phyloP scores from a whole-genome alignment of 2,888 invertebrate species.

The Spilarctia lutea region DNA sequence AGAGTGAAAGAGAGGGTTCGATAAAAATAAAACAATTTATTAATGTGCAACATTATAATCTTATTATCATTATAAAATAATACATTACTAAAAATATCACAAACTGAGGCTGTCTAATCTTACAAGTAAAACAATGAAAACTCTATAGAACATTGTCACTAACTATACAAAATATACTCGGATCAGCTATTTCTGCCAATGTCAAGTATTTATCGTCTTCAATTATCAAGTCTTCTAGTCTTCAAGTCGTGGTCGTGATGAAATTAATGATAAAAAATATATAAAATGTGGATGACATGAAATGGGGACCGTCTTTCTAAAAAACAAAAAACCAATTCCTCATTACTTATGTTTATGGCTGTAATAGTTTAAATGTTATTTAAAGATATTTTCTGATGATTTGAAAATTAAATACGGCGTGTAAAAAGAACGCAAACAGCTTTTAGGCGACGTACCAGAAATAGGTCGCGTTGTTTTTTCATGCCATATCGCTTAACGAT shows the following conservation, averaged over 20 bases:
- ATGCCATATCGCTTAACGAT: neutral
- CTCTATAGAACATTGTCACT: neutral
- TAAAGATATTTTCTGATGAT: neutral
- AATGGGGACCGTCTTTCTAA: no score
- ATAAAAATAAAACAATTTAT: neutral
- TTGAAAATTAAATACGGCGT: neutral
- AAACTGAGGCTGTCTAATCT: neutral
- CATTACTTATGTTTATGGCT: no score
- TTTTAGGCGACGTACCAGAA: neutral
- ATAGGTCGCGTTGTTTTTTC: neutral
- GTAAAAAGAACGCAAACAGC: neutral
- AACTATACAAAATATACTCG: conserved; percentile 1
- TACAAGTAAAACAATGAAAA: neutral
- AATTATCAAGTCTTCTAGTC: no score
- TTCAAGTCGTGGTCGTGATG: no score
- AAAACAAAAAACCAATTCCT: no score
- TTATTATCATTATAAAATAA: no score
- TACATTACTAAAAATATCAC: neutral
- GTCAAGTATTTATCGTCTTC: no score
- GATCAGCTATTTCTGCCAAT: no score
- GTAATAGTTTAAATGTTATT: neutral
- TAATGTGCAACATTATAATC: neutral
- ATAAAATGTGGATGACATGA: no score
- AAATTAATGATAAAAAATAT: no score
- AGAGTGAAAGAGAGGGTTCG: neutral